phyloP scores from a whole-genome alignment of 2,888 invertebrate species.

The Apamea sordens region DNA sequence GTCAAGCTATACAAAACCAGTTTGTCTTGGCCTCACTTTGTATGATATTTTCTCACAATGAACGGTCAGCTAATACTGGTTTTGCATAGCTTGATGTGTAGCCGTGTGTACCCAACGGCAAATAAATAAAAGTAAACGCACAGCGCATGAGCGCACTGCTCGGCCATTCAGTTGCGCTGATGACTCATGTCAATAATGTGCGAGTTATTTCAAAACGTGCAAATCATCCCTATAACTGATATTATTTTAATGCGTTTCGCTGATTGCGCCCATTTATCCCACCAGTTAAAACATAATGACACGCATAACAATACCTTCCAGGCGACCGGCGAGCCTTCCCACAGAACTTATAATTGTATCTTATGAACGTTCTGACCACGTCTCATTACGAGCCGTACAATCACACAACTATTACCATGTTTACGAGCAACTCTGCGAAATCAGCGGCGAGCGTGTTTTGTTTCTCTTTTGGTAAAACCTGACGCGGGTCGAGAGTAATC shows the following conservation, averaged over 20 bases:
- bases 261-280: constrained; percentile 25
- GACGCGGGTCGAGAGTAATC: constrained; percentile 12
- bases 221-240: constrained; percentile 5
- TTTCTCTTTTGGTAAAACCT: constrained; percentile 41
- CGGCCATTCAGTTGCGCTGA: background rate
- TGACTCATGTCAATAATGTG: background rate
- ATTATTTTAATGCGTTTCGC: constrained; percentile 21
- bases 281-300: constrained; percentile 31
- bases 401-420: constrained; percentile 34
- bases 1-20: too few relatives aligned
- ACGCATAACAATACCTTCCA: constrained; percentile 25
- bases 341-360: constrained; percentile 42
- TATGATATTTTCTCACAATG: too few relatives aligned
- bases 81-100: too few relatives aligned
- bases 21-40: too few relatives aligned
- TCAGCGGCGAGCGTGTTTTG: constrained; percentile 32
- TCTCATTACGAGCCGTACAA: constrained; percentile 43
- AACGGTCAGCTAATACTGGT: too few relatives aligned
- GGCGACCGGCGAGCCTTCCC: constrained; percentile 9
- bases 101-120: background rate
- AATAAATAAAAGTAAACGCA: background rate
- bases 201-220: constrained; percentile 4
- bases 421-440: constrained; percentile 28
- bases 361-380: constrained; percentile 11
- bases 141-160: background rate